These are phyloP conservation scores for Sebastiscus tertius DNA, from an alignment of 2,797 vertebrate species.

Conservation along the genomic window DNA sequence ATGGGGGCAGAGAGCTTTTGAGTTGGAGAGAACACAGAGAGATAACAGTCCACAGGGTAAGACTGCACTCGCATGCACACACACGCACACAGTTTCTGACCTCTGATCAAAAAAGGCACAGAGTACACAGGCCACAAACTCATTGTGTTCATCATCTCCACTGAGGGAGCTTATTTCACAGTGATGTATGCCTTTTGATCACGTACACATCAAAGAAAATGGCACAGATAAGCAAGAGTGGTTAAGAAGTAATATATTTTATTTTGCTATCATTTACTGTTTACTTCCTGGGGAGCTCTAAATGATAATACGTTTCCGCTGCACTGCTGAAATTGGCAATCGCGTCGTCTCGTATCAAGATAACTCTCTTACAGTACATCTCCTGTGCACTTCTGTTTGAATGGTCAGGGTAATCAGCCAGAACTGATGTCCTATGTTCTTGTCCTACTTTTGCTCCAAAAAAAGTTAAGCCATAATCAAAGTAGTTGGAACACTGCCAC, in stretches of 20 bases:
- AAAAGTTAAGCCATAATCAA: constrained; percentile 37
- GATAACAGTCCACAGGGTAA: constrained; percentile 72
- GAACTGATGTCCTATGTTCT: constrained; percentile 53
- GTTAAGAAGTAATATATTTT: constrained; percentile 28
- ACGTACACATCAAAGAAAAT: constrained; percentile 62
- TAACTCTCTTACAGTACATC: constrained; percentile 13
- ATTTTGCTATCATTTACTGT: constrained; percentile 46
- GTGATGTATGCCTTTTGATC: constrained; percentile 67
- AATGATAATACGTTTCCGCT: constrained; percentile 6
- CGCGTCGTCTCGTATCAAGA: constrained; percentile 22
- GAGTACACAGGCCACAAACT: constrained; percentile 39
- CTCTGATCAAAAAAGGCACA: constrained; percentile 53
- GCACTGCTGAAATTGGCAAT: constrained; percentile 34
- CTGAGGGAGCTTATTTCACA: constrained; percentile 58
- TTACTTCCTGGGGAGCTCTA: constrained; percentile 32
- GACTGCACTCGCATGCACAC: constrained; percentile 10
- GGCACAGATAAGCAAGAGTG: constrained; percentile 43
- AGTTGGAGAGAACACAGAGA: constrained; percentile 74
- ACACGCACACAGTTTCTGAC: constrained; percentile 15
- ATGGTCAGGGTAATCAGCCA: constrained; percentile 60
- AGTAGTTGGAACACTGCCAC: constrained; percentile 25
- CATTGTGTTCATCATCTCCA: constrained; percentile 57
- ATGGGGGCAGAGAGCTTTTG: constrained; percentile 79
- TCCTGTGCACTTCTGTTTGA: constrained; percentile 53
- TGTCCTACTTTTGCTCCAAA: constrained; percentile 50